Evolutionary conservation across 2,888 invertebrate species (phyloP), one percentile per base, ranked within the genome.

Genomic region (Drosophila niveifrons): DNA sequence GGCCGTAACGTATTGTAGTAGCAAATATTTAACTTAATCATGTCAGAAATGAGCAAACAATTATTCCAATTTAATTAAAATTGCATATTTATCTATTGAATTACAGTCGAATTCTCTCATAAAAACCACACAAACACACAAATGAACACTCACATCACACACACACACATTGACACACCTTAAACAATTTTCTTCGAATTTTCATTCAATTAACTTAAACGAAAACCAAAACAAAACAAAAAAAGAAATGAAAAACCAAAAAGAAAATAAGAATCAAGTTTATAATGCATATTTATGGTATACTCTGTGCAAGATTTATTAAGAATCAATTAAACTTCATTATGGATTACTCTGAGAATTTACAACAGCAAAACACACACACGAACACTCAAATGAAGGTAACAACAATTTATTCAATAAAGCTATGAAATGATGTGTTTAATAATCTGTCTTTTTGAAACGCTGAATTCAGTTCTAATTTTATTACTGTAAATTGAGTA

Each of bases 371-470:
- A 72, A 63, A 69, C 56, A 66, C 58, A 56, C 43, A 75, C 64
- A 65, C 55, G 57, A 57, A 62, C 50, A 74, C 63, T 50, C 55
- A 56, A 72, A 64, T 67, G 69, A 70, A 75, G 61, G 57, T 67
- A 75, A 73, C 66, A 78, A 82, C 79, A 82, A 87, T 87, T 87
- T 85, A 85, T 85, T 85, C 84, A 85, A 85, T 85, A 85, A 85
- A 85, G 84, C 88, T 88, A 84, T 84, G 80, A 85, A 87, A 85
- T 84, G 82, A 87, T 85, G 88, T 85, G 84, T 87, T 85, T 87
- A 85, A 86, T 71, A 43, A 53, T 36, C 31, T 29, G 11, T 18
- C 9, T 44, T 50, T 17, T 43, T 59, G 11, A 13, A 39, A 39
- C 34, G n/a, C 3, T 11, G 10, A 36, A 36, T 43, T 41, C 13